phyloP scores from a whole-genome alignment of 2,888 invertebrate genomes.

The Ormyrus labotus region DNA sequence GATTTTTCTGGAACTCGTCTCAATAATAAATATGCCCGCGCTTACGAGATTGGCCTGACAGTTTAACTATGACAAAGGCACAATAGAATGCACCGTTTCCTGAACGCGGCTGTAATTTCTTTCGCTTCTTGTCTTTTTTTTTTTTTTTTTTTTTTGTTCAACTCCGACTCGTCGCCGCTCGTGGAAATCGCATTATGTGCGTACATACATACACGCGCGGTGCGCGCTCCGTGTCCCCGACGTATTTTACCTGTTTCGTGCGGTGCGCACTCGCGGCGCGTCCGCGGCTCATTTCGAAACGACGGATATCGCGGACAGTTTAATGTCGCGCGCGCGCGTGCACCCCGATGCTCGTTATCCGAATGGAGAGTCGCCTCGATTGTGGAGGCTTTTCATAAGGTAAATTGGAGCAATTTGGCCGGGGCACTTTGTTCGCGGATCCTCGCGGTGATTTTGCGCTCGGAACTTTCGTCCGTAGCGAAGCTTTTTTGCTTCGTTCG shows the following conservation, averaged over 20 bases:
- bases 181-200: slow-evolving; percentile 36
- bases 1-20: slow-evolving; percentile 39
- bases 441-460: too few relatives aligned
- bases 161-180: slow-evolving; percentile 18
- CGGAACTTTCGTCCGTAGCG: too few relatives aligned
- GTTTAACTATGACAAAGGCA: slow-evolving; percentile 75
- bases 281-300: slow-evolving; percentile 63
- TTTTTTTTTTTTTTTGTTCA: slow-evolving; percentile 40
- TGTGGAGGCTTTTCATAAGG: slow-evolving; percentile 50
- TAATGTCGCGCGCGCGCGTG: slow-evolving; percentile 62
- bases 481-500: too few relatives aligned
- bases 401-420: slow-evolving; percentile 41
- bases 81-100: slow-evolving; percentile 75
- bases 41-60: slow-evolving; percentile 72
- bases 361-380: slow-evolving; percentile 49
- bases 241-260: background rate
- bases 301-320: slow-evolving; percentile 73
- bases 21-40: slow-evolving; percentile 10
- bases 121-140: too few relatives aligned
- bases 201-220: background rate
- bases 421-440: too few relatives aligned
- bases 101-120: slow-evolving; percentile 70
- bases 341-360: slow-evolving; percentile 62
- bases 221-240: background rate
- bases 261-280: slow-evolving; percentile 18